Evolutionary conservation across 2,888 invertebrate genomes (phyloP).

Genomic region (Nomada flava): DNA sequence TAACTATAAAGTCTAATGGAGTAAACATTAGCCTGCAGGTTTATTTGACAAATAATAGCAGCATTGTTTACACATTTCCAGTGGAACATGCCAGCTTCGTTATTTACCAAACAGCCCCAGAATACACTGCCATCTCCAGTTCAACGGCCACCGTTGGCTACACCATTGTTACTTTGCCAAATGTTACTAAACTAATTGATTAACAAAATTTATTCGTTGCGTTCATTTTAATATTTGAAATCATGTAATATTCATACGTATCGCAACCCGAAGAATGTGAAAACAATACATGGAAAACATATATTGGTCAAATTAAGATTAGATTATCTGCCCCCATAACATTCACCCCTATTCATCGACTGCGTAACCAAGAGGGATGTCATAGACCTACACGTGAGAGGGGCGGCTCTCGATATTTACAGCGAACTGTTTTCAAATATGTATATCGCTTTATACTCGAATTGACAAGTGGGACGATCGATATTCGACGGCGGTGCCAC

Average conservation of each 20-base stretch:
- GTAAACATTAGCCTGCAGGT: too few relatives aligned
- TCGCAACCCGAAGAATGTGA: too few relatives aligned
- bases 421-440: constrained; percentile 55
- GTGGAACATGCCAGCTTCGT: background rate
- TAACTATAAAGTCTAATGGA: too few relatives aligned
- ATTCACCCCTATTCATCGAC: background rate
- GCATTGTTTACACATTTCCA: background rate
- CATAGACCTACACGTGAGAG: constrained; percentile 13
- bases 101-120: background rate
- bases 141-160: background rate
- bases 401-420: constrained; percentile 47
- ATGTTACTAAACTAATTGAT: too few relatives aligned
- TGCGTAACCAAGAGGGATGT: background rate
- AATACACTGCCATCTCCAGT: background rate
- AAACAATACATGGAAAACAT: too few relatives aligned
- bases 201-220: too few relatives aligned
- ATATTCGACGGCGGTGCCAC: constrained; percentile 60
- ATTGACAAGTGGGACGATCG: constrained; percentile 74
- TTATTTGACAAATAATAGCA: background rate
- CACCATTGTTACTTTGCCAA: background rate
- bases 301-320: too few relatives aligned
- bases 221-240: too few relatives aligned
- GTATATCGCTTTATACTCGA: constrained; percentile 71
- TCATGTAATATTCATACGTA: too few relatives aligned
- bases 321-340: background rate